Evolutionary conservation across 2,113 vertebrate genomes (phyloP).

Genomic region (Tychaedon coryphoeus): DNA sequence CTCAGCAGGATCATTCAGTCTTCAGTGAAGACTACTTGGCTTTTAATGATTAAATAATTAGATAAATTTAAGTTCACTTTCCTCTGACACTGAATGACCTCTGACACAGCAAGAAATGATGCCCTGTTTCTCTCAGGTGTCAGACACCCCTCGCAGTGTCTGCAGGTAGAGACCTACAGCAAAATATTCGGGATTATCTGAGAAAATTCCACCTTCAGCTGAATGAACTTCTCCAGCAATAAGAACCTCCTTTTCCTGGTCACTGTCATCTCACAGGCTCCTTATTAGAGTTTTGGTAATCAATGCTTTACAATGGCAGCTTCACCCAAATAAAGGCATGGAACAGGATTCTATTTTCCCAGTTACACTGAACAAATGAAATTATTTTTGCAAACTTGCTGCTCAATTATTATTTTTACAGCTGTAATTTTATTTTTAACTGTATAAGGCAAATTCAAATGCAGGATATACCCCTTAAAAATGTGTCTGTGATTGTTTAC

Average conservation of each 20-base stretch:
- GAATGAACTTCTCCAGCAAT: background rate
- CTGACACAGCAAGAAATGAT: background rate
- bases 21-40: background rate
- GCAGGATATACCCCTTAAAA: background rate
- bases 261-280: background rate
- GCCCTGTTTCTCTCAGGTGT: background rate
- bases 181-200: accelerated
- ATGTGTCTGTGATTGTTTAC: accelerated
- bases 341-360: background rate
- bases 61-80: background rate
- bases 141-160: accelerated
- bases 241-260: background rate
- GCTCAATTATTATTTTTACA: background rate
- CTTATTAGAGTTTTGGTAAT: background rate
- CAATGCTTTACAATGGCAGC: background rate
- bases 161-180: background rate
- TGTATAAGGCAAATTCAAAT: background rate
- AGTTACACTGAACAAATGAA: background rate
- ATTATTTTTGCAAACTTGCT: background rate
- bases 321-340: background rate
- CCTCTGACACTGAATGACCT: background rate
- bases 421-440: background rate
- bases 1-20: background rate
- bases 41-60: background rate
- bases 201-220: background rate